Evolutionary conservation across 1,140 invertebrate species (phyloP).

Genomic region (Drosophila hydei): DNA sequence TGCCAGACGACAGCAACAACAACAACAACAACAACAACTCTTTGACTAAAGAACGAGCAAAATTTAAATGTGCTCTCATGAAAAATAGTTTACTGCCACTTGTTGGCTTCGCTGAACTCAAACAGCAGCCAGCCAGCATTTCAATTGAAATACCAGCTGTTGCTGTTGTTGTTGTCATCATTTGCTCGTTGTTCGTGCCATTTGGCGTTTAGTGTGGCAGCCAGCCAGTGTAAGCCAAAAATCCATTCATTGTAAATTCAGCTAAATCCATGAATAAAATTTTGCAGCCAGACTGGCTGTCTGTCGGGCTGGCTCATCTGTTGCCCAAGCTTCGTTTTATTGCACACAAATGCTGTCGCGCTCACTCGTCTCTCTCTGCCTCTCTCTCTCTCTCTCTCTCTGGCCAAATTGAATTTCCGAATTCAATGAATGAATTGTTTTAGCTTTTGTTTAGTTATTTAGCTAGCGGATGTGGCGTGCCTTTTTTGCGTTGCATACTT

Average conservation of each 20-base stretch:
- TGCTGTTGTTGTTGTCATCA: slow-evolving; percentile 61
- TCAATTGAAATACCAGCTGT: slow-evolving; percentile 67
- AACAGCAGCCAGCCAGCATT: slow-evolving; percentile 55
- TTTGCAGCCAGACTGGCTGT: slow-evolving; percentile 44
- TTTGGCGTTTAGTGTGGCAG: slow-evolving; percentile 45
- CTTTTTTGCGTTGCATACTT: slow-evolving; percentile 63
- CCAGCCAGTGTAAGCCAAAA: slow-evolving; percentile 63
- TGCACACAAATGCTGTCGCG: slow-evolving; percentile 44
- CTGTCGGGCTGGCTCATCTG: slow-evolving; percentile 37
- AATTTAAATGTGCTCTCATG: slow-evolving; percentile 48
- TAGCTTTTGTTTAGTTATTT: slow-evolving; percentile 79
- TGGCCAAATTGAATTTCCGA: slow-evolving; percentile 78
- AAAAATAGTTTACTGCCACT: slow-evolving; percentile 68
- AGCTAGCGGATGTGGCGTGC: slow-evolving; percentile 20
- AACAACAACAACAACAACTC: slow-evolving; percentile 29
- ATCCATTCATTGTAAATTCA: slow-evolving; percentile 80
- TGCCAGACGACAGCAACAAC: slow-evolving; percentile 31
- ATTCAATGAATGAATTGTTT: slow-evolving; percentile 82
- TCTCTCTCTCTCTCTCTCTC: slow-evolving; percentile 32
- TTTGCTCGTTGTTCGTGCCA: slow-evolving; percentile 73
- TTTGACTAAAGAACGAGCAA: slow-evolving; percentile 18
- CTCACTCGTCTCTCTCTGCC: slow-evolving; percentile 5
- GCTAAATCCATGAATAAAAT: slow-evolving; percentile 82
- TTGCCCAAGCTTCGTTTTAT: slow-evolving; percentile 65
- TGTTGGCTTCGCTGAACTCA: slow-evolving; percentile 54